Evolutionary conservation across 2,888 invertebrate genomes (phyloP), one percentile per base, ranked within the genome.

Genomic region (Aporophyla lueneburgensis): DNA sequence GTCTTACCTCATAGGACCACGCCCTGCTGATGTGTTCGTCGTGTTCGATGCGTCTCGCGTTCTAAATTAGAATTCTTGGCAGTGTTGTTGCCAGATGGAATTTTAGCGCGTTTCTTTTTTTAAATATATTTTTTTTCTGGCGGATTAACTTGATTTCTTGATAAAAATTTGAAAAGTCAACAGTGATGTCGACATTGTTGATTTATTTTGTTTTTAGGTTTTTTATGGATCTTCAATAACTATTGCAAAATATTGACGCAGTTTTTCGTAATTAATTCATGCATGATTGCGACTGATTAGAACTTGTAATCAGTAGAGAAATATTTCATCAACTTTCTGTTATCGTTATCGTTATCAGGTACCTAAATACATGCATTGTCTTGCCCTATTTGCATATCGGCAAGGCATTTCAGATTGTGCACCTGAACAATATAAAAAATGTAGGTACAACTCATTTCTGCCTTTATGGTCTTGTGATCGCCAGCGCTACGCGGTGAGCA

Each of bases 31-130:
- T 89, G 90, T 91, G 90, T 86, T 78, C 72, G 90, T 89, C 89
- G 90, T 91, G 90, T 86, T 78, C 72, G 80, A 71, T 85, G 87
- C 84, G 85, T 78, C 81, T 84, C 74, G 88, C 87, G 88, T 90
- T 91, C 90, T 85, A 90, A 92, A 92, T 93, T 92, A 84, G 76
- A 93, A 93, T 92, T 90, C 89, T 93, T 93, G 93, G 92, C 92
- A 91, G 69, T 79, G 87, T 88, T 87, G 88, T 83, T 84, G 86
- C 74, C 71, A 75, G 83, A 59, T 71, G 66, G 66, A 71, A 79
- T 78, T 74, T 73, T 78, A 63, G 74, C 67, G 76, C 54, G 70
- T 27, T 74, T 61, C 56, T 43, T 68, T 53, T 74, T 68, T 40
- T 49, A 2, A 5, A 21, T 56, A 33, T 19, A 1, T 7, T 49